Percentiles rank a stretch among this genome's conserved stretches.
These are phyloP conservation scores for Aphrophora alni DNA, from an alignment of 2,888 invertebrate genomes.

Conservation along the genomic window DNA sequence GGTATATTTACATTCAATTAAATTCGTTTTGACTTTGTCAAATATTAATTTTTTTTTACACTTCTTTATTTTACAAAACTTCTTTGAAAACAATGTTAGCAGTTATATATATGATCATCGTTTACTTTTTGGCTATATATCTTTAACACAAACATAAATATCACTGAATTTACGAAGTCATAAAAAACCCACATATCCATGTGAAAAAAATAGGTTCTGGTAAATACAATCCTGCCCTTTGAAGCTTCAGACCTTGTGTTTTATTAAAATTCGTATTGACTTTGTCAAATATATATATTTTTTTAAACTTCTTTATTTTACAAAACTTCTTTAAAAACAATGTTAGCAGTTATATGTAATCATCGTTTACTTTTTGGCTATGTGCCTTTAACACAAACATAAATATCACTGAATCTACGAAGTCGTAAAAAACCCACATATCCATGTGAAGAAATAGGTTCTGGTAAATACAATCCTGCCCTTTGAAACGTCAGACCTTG, in stretches of 20 bases:
- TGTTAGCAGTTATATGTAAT: constrained; percentile 3
- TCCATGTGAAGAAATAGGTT: not conserved
- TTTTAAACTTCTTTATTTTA: not conserved
- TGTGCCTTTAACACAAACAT: not conserved
- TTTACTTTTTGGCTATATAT: not conserved
- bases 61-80: not conserved
- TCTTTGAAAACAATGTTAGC: constrained; percentile 10
- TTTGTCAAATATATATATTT: too few species aligned
- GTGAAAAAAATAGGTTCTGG: not conserved
- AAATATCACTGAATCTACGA: not conserved
- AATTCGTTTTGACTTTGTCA: too few species aligned
- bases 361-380: not conserved
- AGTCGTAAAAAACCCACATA: constrained; percentile 7
- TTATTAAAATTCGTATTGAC: too few species aligned
- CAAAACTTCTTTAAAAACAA: constrained; percentile 15
- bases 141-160: not conserved
- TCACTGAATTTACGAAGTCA: not conserved
- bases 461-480: constrained; percentile 4
- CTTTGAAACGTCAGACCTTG: not conserved
- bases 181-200: not conserved
- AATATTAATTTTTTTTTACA: too few species aligned
- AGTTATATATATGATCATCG: not conserved
- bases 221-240: not conserved
- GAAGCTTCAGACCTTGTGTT: not conserved
- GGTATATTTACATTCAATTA: too few species aligned